Conservation (phyloP, 1,140 invertebrate genomes). For the Halyomorpha halys region DNA sequence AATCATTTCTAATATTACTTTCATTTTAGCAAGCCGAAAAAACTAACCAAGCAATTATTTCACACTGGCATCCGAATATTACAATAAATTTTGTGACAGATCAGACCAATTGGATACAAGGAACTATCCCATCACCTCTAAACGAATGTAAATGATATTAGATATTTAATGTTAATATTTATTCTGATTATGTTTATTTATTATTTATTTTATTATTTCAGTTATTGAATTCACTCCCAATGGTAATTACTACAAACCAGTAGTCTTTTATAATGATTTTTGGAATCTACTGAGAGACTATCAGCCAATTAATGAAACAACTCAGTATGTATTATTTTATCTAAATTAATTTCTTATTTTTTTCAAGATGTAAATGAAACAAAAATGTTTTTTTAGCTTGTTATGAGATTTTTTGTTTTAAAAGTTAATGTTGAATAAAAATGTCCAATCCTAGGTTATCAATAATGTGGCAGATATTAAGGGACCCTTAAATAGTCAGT, state of each 20-base stretch:
- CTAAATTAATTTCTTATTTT: neutral
- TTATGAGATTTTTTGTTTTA: too few relatives aligned
- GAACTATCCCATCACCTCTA: conserved; percentile 77
- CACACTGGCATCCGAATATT: conserved; percentile 98
- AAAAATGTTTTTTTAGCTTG: too few relatives aligned
- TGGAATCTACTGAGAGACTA: conserved; percentile 98
- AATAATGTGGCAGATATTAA: too few relatives aligned
- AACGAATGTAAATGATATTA: conserved; percentile 65
- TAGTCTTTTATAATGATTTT: conserved; percentile 94
- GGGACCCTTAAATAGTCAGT: too few relatives aligned
- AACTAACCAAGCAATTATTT: conserved; percentile 77
- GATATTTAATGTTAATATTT: neutral
- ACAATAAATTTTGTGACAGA: conserved; percentile 92
- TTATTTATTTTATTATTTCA: conserved; percentile 35
- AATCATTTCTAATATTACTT: too few relatives aligned
- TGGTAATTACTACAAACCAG: conserved; percentile 79
- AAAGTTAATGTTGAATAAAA: too few relatives aligned
- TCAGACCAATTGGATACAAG: conserved; percentile 85
- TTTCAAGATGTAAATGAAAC: too few relatives aligned
- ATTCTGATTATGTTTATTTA: conserved; percentile 18
- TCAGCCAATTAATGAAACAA: conserved; percentile 80
- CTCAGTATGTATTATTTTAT: conserved; percentile 42
- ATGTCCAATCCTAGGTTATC: too few relatives aligned
- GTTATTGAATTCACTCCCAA: conserved; percentile 78
- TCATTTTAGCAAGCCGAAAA: conserved; percentile 61